Conservation (phyloP, 2,888 invertebrate species). For the Rotaria socialis region DNA sequence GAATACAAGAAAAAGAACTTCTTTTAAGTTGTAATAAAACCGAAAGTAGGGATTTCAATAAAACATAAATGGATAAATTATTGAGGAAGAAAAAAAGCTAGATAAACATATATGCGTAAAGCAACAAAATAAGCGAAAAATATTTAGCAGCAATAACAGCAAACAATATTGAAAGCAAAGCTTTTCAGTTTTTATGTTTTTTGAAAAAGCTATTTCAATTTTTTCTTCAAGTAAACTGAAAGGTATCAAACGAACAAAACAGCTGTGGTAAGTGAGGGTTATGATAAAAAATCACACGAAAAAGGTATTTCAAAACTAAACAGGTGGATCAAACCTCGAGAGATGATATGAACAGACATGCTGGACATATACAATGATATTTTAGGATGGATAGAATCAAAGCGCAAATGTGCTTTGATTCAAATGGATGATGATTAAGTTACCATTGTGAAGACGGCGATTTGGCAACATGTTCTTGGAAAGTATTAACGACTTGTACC, state of each 20-base stretch:
- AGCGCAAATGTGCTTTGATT: not conserved
- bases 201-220: too few species aligned
- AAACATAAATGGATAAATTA: too few species aligned
- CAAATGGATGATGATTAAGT: not conserved
- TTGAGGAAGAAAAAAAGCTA: not conserved
- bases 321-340: conserved; percentile 7
- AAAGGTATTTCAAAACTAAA: not conserved
- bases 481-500: conserved; percentile 47
- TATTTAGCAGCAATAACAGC: not conserved
- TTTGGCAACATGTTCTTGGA: conserved; percentile 47
- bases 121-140: not conserved
- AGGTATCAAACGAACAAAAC: not conserved
- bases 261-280: too few species aligned
- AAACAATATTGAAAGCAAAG: not conserved
- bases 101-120: not conserved
- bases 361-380: not conserved
- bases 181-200: not conserved
- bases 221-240: not conserved
- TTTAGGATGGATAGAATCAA: not conserved
- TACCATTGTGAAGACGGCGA: conserved; percentile 47
- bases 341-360: not conserved
- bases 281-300: not conserved
- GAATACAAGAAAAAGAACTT: not conserved
- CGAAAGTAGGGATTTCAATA: not conserved
- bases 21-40: not conserved